Percentiles rank a stretch among this genome's conserved stretches.
Conservation (phyloP, 2,888 invertebrate genomes). For the Holacanthella duospinosa region DNA sequence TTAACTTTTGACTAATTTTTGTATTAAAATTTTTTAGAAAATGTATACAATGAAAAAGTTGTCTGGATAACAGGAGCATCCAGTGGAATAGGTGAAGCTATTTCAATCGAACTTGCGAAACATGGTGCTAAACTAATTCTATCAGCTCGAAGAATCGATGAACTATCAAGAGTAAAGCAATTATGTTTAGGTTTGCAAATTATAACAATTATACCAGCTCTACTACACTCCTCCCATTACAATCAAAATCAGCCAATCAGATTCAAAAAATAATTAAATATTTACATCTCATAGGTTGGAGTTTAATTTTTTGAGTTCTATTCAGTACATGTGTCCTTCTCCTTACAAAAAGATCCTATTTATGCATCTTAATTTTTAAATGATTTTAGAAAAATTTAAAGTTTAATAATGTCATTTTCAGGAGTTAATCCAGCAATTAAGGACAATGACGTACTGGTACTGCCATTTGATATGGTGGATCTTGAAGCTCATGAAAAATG, state of each 20-base stretch:
- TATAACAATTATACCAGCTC: neutral
- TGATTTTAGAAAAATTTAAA: too few species aligned
- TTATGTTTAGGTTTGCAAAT: conserved; percentile 44
- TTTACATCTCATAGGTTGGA: too few species aligned
- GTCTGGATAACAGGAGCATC: conserved; percentile 78
- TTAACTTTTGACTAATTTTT: neutral
- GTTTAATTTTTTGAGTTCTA: too few species aligned
- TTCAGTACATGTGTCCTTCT: too few species aligned
- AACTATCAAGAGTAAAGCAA: conserved; percentile 55
- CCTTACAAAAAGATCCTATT: too few species aligned
- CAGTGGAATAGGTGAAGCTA: conserved; percentile 66
- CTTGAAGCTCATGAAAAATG: conserved; percentile 51
- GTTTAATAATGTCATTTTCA: too few species aligned
- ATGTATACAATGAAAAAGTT: conserved; percentile 49
- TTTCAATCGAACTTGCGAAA: conserved; percentile 57
- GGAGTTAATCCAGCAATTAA: conserved; percentile 40
- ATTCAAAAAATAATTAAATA: neutral
- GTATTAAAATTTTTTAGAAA: neutral
- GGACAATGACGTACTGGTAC: conserved; percentile 47
- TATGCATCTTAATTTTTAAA: too few species aligned
- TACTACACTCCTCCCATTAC: too few species aligned
- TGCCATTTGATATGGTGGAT: conserved; percentile 58
- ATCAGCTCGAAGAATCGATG: conserved; percentile 54
- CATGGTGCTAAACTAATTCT: conserved; percentile 53
- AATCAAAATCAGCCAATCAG: too few species aligned